Conservation (phyloP, 2,888 invertebrate species). For the Agapetus fuscipes region DNA sequence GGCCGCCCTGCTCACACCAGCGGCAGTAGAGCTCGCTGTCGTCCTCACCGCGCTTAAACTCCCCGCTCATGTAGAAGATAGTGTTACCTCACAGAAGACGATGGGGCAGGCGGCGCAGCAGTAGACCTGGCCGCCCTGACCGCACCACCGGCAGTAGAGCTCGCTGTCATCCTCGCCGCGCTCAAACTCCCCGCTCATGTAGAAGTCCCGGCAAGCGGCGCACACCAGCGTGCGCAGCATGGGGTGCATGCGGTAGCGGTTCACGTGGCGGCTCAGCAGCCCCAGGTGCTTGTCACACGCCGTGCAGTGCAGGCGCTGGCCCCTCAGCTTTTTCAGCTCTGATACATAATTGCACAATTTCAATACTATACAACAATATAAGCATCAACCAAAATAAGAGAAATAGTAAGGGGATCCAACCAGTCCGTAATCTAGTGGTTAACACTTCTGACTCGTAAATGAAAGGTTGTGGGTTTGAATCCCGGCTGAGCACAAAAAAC, state of each 20-base stretch:
- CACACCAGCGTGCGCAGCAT: conserved; percentile 64
- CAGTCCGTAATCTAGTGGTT: too few species aligned
- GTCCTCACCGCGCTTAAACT: conserved; percentile 75
- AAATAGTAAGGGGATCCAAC: too few species aligned
- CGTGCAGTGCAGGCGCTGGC: conserved; percentile 59
- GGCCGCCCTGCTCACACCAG: conserved; percentile 75
- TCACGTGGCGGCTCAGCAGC: conserved; percentile 53
- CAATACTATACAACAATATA: conserved; percentile 28
- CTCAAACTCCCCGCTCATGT: conserved; percentile 71
- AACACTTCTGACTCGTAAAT: too few species aligned
- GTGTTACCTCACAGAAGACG: conserved; percentile 57
- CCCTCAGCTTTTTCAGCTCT: conserved; percentile 51
- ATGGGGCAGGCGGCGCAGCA: conserved; percentile 68
- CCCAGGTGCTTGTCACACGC: conserved; percentile 68
- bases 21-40: conserved; percentile 74
- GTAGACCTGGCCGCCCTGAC: conserved; percentile 69
- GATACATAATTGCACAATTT: too few species aligned
- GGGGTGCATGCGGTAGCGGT: conserved; percentile 62
- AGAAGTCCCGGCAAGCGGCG: conserved; percentile 63
- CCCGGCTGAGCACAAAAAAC: too few species aligned
- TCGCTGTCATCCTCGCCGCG: conserved; percentile 79
- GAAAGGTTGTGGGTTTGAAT: too few species aligned
- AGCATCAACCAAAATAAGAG: too few species aligned
- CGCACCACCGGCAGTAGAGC: conserved; percentile 76
- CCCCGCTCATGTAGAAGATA: conserved; percentile 66